These are phyloP conservation scores for Eidolon dupreanum DNA, from an alignment of 2,797 vertebrate genomes.

Conservation along the genomic window DNA sequence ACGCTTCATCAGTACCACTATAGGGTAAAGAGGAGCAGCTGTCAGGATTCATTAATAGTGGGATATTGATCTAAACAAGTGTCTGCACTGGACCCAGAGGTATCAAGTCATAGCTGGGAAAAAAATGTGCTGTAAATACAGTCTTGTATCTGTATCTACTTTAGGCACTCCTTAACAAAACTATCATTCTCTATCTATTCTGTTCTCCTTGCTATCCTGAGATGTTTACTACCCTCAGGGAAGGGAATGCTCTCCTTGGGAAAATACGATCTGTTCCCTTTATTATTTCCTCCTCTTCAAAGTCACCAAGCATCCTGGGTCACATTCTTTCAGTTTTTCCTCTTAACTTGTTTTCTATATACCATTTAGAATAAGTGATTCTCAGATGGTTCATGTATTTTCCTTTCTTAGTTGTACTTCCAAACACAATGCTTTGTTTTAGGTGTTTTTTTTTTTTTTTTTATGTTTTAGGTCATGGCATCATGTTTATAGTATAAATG, in stretches of 20 bases:
- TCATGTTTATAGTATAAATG: background rate
- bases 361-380: background rate
- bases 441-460: background rate
- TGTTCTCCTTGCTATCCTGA: background rate
- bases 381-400: background rate
- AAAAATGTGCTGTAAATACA: background rate
- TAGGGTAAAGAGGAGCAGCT: background rate
- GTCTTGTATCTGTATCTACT: background rate
- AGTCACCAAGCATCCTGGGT: background rate
- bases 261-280: background rate
- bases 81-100: background rate
- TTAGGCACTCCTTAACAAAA: background rate
- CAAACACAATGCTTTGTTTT: background rate
- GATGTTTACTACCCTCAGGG: background rate
- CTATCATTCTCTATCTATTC: background rate
- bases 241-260: background rate
- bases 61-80: background rate
- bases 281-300: background rate
- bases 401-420: background rate
- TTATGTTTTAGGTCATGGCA: background rate
- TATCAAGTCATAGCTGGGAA: background rate
- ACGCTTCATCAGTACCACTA: background rate
- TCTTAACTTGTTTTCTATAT: background rate
- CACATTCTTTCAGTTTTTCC: background rate
- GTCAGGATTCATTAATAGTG: background rate